Conservation (phyloP, 2,888 invertebrate genomes). For the Drosophila siamana region DNA sequence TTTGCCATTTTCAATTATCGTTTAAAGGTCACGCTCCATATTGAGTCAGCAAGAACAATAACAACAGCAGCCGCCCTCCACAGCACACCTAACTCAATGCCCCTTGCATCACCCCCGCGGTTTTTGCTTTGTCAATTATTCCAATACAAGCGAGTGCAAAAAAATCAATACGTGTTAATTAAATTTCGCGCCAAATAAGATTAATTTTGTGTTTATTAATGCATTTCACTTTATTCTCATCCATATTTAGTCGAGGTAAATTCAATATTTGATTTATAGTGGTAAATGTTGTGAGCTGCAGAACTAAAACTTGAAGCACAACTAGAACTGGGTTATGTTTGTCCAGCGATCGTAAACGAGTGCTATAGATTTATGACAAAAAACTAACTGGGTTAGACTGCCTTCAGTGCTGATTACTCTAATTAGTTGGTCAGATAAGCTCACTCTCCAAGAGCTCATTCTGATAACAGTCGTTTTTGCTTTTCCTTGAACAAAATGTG, state of each 20-base stretch:
- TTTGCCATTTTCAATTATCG: conserved; percentile 33
- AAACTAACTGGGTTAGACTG: conserved; percentile 43
- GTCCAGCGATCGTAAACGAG: conserved; percentile 17
- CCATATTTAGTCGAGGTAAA: conserved; percentile 8
- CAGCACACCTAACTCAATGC: too few relatives aligned
- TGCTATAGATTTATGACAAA: conserved; percentile 35
- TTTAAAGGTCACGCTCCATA: conserved; percentile 47
- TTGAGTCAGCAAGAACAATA: conserved; percentile 1
- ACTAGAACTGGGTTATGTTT: conserved; percentile 50
- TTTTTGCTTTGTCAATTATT: conserved; percentile 44
- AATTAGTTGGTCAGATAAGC: conserved; percentile 42
- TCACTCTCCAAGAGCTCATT: conserved; percentile 7
- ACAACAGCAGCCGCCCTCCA: not conserved
- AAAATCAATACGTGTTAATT: conserved; percentile 73
- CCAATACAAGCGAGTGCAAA: conserved; percentile 46
- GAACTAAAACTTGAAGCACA: conserved; percentile 17
- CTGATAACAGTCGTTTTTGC: conserved; percentile 11
- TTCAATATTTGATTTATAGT: conserved; percentile 28
- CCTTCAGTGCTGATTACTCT: conserved; percentile 9
- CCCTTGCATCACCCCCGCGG: not conserved
- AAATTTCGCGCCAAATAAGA: conserved; percentile 58
- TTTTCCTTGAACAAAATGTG: not conserved
- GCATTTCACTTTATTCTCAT: conserved; percentile 10
- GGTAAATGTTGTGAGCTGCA: not conserved
- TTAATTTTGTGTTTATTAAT: conserved; percentile 33